Percentiles rank a stretch among this genome's conserved stretches.
Conservation (phyloP, 2,888 invertebrate species). For the Dusona sp. region DNA sequence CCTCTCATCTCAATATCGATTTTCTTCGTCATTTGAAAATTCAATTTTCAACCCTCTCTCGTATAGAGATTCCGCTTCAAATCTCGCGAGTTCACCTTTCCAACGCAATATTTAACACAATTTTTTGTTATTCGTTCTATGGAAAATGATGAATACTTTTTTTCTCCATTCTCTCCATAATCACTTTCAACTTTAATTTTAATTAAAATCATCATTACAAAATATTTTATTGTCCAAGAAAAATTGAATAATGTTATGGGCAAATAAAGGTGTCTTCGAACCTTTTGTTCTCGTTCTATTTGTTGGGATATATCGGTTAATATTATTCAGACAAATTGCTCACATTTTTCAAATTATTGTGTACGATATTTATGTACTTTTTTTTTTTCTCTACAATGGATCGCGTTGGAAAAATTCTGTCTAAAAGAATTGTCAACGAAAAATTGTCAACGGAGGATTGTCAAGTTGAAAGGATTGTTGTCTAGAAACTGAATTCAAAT, state of each 20-base stretch:
- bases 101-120: background rate
- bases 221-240: background rate
- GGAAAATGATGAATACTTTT: background rate
- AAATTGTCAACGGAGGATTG: too few species aligned
- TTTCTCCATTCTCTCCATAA: background rate
- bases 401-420: background rate
- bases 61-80: background rate
- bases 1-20: conserved; percentile 33
- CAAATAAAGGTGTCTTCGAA: background rate
- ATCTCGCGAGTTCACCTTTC: conserved; percentile 27
- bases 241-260: background rate
- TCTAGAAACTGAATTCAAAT: background rate
- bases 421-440: background rate
- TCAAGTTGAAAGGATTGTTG: too few species aligned
- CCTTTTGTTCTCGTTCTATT: background rate
- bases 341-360: background rate
- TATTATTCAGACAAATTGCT: too few species aligned
- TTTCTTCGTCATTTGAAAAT: conserved; percentile 53
- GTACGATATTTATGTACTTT: too few species aligned
- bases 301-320: background rate
- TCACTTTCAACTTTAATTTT: background rate
- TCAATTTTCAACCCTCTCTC: conserved; percentile 40
- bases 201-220: background rate
- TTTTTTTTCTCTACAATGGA: too few species aligned
- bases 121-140: background rate